phyloP scores from a whole-genome alignment of 2,113 vertebrate species.

The Ondatra zibethicus region DNA sequence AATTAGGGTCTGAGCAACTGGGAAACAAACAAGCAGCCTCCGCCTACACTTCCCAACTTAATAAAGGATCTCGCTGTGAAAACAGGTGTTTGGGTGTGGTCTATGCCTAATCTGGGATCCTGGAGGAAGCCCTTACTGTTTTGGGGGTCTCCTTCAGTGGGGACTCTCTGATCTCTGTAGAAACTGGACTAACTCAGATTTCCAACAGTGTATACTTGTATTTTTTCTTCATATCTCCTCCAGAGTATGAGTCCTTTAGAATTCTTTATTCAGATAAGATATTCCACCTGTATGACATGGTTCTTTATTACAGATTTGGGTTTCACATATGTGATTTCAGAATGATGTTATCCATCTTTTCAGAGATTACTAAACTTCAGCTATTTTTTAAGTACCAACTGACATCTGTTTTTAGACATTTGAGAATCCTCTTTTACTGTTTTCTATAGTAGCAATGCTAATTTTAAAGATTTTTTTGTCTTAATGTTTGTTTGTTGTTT shows the following conservation, averaged over 20 bases:
- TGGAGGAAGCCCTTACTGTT: too few species aligned
- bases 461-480: not conserved
- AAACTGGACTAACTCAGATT: not conserved
- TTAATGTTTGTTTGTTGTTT: not conserved
- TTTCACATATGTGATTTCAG: not conserved
- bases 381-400: not conserved
- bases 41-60: too few species aligned
- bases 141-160: too few species aligned
- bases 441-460: not conserved
- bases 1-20: too few species aligned
- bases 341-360: not conserved
- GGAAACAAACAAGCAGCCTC: too few species aligned
- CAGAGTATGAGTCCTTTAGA: not conserved
- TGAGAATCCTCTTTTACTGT: not conserved
- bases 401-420: not conserved
- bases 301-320: not conserved
- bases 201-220: not conserved
- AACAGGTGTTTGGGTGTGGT: too few species aligned
- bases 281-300: not conserved
- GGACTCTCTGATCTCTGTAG: not conserved
- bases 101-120: too few species aligned
- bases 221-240: not conserved
- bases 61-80: too few species aligned
- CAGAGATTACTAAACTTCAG: not conserved
- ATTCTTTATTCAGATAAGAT: not conserved